These are phyloP conservation scores for Papilio demoleus DNA, from an alignment of 2,888 invertebrate species.

Conservation along the genomic window DNA sequence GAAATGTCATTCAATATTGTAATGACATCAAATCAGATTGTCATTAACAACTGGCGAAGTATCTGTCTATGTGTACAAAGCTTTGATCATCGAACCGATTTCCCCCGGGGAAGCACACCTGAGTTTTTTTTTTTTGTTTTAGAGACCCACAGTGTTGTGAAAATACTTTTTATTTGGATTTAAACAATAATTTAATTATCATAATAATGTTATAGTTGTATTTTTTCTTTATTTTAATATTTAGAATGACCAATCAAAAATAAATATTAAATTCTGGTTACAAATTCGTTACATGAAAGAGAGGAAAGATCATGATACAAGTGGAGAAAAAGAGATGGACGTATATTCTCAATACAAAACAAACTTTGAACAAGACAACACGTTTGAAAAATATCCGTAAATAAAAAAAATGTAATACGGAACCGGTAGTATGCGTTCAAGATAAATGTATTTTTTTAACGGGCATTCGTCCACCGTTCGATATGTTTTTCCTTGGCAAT, in stretches of 20 bases:
- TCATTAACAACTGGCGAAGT: slow-evolving; percentile 28
- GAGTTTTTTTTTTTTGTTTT: slow-evolving; percentile 37
- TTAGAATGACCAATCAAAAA: neutral
- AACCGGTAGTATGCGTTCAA: neutral
- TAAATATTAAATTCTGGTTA: neutral
- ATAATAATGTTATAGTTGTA: neutral
- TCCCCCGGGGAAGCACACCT: slow-evolving; percentile 42
- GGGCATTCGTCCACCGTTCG: slow-evolving; percentile 35
- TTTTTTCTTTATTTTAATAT: neutral
- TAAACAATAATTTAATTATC: neutral
- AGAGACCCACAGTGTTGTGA: slow-evolving; percentile 8
- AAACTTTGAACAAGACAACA: neutral
- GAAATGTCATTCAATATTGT: neutral
- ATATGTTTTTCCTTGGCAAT: slow-evolving; percentile 48
- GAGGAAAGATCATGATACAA: neutral
- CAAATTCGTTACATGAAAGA: neutral
- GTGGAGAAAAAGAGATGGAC: neutral
- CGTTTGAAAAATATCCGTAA: neutral
- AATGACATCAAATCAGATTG: slow-evolving; percentile 14
- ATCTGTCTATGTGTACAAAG: slow-evolving; percentile 6
- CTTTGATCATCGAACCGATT: slow-evolving; percentile 45
- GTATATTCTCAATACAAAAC: neutral
- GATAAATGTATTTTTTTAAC: slow-evolving; percentile 32
- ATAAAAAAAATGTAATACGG: slow-evolving; percentile 12
- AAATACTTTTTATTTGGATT: neutral